phyloP scores from a whole-genome alignment of 2,888 invertebrate genomes.

The Bedellia somnulentella region DNA sequence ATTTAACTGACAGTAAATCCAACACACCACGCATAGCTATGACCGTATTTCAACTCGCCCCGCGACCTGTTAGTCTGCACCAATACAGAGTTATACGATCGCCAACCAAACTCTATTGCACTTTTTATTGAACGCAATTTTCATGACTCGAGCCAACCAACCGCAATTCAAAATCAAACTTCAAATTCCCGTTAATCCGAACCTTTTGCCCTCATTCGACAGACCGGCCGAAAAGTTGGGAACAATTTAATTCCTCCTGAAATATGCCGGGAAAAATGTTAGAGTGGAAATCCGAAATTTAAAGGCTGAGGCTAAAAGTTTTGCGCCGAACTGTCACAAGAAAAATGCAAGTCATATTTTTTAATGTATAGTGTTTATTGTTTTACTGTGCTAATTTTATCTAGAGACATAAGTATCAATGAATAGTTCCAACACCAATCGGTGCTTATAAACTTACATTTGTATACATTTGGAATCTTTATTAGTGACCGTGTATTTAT shows the following conservation, averaged over 20 bases:
- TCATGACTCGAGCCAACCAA: neutral
- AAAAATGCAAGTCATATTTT: slow-evolving; percentile 6
- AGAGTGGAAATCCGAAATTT: slow-evolving; percentile 5
- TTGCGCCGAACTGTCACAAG: neutral
- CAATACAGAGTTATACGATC: slow-evolving; percentile 59
- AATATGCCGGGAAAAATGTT: slow-evolving; percentile 31
- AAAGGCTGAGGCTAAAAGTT: neutral
- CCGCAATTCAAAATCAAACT: slow-evolving; percentile 7
- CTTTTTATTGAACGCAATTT: no score
- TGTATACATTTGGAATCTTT: no score
- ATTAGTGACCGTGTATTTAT: no score
- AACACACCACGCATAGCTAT: no score
- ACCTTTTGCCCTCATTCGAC: slow-evolving; percentile 20
- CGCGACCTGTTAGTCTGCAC: slow-evolving; percentile 60
- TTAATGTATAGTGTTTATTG: slow-evolving; percentile 2
- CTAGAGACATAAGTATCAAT: no score
- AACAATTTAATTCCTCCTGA: slow-evolving; percentile 42
- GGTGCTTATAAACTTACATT: no score
- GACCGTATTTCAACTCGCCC: no score
- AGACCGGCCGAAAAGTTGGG: slow-evolving; percentile 30
- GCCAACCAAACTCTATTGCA: slow-evolving; percentile 26
- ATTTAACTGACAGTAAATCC: no score
- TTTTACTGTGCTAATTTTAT: no score
- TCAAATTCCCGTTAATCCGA: slow-evolving; percentile 26
- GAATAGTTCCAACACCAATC: no score